phyloP scores from a whole-genome alignment of 2,888 invertebrate species.

The Netelia virgata region DNA sequence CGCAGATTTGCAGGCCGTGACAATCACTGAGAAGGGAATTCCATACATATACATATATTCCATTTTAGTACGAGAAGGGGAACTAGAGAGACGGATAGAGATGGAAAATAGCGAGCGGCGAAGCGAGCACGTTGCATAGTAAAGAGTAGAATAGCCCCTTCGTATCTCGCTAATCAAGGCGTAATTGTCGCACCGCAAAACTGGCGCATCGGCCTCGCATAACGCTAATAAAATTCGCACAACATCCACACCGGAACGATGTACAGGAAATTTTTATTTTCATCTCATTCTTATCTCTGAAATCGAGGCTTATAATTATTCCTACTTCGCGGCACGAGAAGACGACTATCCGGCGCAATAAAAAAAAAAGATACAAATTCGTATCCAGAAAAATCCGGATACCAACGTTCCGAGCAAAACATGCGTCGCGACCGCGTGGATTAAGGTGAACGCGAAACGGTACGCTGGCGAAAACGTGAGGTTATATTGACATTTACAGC shows the following conservation, averaged over 20 bases:
- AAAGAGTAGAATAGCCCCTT: slow-evolving; percentile 57
- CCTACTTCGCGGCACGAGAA: neutral
- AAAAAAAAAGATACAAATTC: neutral
- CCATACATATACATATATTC: slow-evolving; percentile 1
- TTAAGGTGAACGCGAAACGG: neutral
- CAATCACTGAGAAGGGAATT: slow-evolving; percentile 16
- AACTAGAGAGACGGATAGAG: neutral
- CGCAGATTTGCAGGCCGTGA: slow-evolving; percentile 54
- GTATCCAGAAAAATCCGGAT: neutral
- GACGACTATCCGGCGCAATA: neutral
- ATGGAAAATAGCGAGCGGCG: neutral
- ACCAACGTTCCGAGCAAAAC: neutral
- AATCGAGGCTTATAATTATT: neutral
- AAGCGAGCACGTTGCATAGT: neutral
- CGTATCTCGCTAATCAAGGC: slow-evolving; percentile 68
- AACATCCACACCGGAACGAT: neutral
- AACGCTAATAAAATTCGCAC: neutral
- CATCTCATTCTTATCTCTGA: slow-evolving; percentile 2
- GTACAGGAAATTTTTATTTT: neutral
- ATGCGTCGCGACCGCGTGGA: neutral
- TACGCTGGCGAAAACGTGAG: neutral
- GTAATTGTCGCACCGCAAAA: slow-evolving; percentile 68
- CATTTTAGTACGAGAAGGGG: neutral
- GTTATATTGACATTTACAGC: neutral
- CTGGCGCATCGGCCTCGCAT: slow-evolving; percentile 13